Evolutionary conservation across 2,113 vertebrate genomes (phyloP), one percentile per base, ranked within the genome.

Genomic region (Chaenocephalus aceratus): DNA sequence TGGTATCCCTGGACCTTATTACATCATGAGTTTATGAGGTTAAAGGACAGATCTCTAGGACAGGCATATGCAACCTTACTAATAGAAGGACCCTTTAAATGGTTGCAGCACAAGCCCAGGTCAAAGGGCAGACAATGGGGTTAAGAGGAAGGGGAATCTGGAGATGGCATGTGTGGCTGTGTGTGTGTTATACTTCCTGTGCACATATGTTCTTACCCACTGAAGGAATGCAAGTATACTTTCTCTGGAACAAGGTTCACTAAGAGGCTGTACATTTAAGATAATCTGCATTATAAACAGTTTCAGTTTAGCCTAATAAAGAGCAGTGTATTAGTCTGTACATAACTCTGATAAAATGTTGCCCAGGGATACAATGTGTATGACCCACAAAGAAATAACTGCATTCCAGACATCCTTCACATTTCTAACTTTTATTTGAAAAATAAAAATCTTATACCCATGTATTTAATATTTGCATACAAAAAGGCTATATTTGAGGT

Each of bases 21-120:
- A 54, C 80, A 80, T 78, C 66, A 67, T 75, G 77, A 56, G 52
- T 79, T 77, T 58, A 81, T 64, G 72, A 73, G 72, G 79, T 66
- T n/a, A 82, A 48, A 72, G 57, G 26, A 67, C 80, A 75, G 49
- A 58, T 80, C 36, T 70, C 73, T 8, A 54, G 66, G 2, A 36
- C 21, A 75, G 7, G 48, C 7, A 51, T 75, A 68, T 61, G 74
- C 75, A 88, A 86, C 72, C 10, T 57, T 65, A 63, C n/a, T 76
- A 65, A 79, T 46, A 64, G 34, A 48, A n/a, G 52, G 12, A 26
- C 13, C 26, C 53, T 80, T 84, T 86, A 83, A 66, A 58, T 53
- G 48, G 57, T 59, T 2, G 0, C 10, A 18, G 58, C 59, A 76
- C n/a, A 76, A 73, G 78, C 70, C 46, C 54, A 75, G 81, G 85